Evolutionary conservation across 2,113 vertebrate species (phyloP), one percentile per base, ranked within the genome.

Genomic region (Rhadina sibilatrix): DNA sequence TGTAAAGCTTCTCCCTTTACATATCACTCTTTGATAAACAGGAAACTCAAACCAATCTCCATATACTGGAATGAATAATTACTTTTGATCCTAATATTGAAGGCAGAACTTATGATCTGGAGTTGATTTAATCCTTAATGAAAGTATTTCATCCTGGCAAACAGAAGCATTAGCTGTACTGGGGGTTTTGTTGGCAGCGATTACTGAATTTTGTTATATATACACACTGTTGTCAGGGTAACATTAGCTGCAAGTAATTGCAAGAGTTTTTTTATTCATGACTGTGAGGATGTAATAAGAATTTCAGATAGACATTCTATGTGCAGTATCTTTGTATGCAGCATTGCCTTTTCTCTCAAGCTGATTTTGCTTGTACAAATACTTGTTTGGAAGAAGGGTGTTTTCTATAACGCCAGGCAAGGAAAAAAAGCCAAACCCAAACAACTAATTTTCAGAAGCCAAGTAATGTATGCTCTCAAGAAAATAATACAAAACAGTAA

Each of bases 161-260:
- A 80, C 59, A 90, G 60, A 50, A 83, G 70, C 85, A 52, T 77
- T 90, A 80, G 86, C 46, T 85, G 42, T 59, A 85, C 35, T 59
- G 30, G 33, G 70, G 93, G 63, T 33, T 93, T 87, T 82, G 63
- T 16, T 91, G 90, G 94, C 82, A 95, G 84, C 49, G 54, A 74
- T 95, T 88, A 93, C 72, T 60, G 76, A 71, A 75, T 94, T 95
- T 91, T 71, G 69, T 94, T 93, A 80, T 70, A 95, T 54, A 93
- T 79, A 91, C 63, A 83, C 88, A 24, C 79, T 70, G 95, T 96
- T 77, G 93, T 78, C 96, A 95, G 47, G 90, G 87, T 60, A 94
- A 94, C 94, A 66, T 77, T 49, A 96, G 80, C 75, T 54, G 63
- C 61, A 72, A 88, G 42, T 81, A 95, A 96, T 65, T 83, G 71